A percentile compares a stretch with the other conserved stretches of the same genome.
These are phyloP conservation scores for Pterocles orientalis DNA, from an alignment of 2,113 vertebrate genomes.

Conservation along the genomic window DNA sequence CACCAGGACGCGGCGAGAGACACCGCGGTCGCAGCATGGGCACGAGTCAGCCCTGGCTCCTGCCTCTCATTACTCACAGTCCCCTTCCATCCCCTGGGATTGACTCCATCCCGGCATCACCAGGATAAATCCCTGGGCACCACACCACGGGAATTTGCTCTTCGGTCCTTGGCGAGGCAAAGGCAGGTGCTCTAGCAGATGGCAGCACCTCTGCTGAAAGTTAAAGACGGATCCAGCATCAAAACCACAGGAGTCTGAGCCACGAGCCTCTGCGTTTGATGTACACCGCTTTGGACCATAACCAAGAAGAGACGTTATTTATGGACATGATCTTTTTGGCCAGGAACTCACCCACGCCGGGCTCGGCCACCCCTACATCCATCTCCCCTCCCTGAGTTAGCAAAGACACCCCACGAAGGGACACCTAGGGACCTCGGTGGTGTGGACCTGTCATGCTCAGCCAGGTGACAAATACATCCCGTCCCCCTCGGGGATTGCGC, in stretches of 20 bases:
- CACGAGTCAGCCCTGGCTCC: not conserved
- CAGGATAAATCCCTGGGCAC: not conserved
- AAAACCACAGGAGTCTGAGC: not conserved
- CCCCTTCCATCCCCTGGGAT: not conserved
- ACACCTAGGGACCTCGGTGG: not conserved
- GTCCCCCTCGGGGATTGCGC: not conserved
- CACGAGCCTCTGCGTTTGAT: not conserved
- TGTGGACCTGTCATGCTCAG: not conserved
- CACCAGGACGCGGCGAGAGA: not conserved
- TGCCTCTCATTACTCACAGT: not conserved
- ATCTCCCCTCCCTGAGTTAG: not conserved
- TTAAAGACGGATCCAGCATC: not conserved
- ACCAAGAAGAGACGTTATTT: not conserved
- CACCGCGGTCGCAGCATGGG: rapidly evolving
- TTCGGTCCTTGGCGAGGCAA: not conserved
- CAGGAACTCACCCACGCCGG: not conserved
- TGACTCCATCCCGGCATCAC: rapidly evolving
- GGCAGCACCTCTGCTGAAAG: not conserved
- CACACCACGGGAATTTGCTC: not conserved
- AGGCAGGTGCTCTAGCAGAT: not conserved
- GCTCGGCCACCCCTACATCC: not conserved
- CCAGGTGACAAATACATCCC: not conserved
- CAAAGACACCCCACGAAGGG: not conserved
- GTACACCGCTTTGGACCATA: not conserved
- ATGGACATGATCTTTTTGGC: not conserved